Conservation (phyloP, 2,797 vertebrate species). For the Phrynocephalus forsythii region DNA sequence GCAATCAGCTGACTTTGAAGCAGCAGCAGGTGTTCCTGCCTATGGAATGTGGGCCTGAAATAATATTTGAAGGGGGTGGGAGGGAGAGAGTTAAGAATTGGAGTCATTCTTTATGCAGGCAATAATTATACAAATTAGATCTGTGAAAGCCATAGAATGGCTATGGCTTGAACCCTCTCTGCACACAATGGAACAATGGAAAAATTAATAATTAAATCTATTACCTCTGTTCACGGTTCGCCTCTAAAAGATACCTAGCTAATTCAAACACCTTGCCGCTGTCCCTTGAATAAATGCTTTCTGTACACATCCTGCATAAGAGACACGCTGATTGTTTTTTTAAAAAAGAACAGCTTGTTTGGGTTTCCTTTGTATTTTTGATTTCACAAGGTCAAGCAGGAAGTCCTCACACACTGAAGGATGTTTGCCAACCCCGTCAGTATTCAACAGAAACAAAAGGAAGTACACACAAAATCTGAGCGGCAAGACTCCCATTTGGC, state of each 20-base stretch:
- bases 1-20: slow-evolving; percentile 81
- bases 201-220: slow-evolving; percentile 98
- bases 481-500: slow-evolving; percentile 73
- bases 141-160: slow-evolving; percentile 91
- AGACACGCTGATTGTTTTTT: slow-evolving; percentile 80
- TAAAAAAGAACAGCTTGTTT: slow-evolving; percentile 82
- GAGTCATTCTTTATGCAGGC: slow-evolving; percentile 86
- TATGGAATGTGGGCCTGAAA: slow-evolving; percentile 80
- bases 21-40: slow-evolving; percentile 85
- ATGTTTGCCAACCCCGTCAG: slow-evolving; percentile 76
- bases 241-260: slow-evolving; percentile 85
- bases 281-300: slow-evolving; percentile 83
- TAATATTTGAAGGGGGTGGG: slow-evolving; percentile 62
- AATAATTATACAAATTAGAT: slow-evolving; percentile 98
- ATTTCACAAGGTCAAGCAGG: slow-evolving; percentile 83
- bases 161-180: slow-evolving; percentile 90
- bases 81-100: slow-evolving; percentile 75
- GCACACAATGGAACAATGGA: slow-evolving; percentile 81
- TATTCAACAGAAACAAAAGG: slow-evolving; percentile 71
- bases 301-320: slow-evolving; percentile 79
- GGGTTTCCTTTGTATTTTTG: slow-evolving; percentile 81
- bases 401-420: slow-evolving; percentile 71
- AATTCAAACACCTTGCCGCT: slow-evolving; percentile 82
- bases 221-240: slow-evolving; percentile 96
- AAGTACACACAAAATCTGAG: slow-evolving; percentile 70